Conservation (phyloP, 2,113 vertebrate genomes). For the Malaclemys terrapin region DNA sequence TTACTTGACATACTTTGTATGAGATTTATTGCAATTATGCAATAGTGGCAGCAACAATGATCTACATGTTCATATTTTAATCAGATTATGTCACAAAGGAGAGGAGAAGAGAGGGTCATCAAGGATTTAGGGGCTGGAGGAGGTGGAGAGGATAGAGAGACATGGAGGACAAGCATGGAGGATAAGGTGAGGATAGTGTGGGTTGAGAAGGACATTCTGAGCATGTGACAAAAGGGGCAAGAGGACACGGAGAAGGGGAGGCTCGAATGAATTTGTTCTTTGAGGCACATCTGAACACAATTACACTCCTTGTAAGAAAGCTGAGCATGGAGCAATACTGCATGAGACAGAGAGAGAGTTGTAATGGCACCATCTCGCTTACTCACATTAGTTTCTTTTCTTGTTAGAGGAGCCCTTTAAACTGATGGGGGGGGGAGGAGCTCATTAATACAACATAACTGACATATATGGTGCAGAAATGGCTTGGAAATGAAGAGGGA, state of each 20-base stretch:
- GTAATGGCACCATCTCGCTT: accelerated
- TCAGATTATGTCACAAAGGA: no score
- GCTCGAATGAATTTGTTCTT: neutral
- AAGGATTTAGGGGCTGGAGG: neutral
- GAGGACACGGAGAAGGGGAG: no score
- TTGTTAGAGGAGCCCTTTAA: neutral
- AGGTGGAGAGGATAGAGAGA: neutral
- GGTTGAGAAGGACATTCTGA: neutral
- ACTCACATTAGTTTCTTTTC: neutral
- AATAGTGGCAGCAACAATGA: no score
- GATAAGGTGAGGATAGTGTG: neutral
- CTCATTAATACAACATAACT: neutral
- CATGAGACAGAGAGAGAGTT: neutral
- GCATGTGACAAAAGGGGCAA: neutral
- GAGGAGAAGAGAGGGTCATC: neutral
- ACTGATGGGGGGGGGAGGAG: neutral
- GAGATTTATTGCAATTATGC: no score
- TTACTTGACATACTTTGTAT: no score
- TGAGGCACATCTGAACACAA: neutral
- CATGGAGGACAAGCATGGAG: neutral
- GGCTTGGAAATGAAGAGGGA: neutral
- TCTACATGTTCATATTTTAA: no score
- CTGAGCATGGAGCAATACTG: accelerated
- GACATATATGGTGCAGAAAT: neutral
- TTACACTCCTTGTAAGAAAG: neutral